A percentile compares a stretch with the other conserved stretches of the same genome.
phyloP scores from a whole-genome alignment of 2,888 invertebrate species.

The Drosophila nr. fundita region DNA sequence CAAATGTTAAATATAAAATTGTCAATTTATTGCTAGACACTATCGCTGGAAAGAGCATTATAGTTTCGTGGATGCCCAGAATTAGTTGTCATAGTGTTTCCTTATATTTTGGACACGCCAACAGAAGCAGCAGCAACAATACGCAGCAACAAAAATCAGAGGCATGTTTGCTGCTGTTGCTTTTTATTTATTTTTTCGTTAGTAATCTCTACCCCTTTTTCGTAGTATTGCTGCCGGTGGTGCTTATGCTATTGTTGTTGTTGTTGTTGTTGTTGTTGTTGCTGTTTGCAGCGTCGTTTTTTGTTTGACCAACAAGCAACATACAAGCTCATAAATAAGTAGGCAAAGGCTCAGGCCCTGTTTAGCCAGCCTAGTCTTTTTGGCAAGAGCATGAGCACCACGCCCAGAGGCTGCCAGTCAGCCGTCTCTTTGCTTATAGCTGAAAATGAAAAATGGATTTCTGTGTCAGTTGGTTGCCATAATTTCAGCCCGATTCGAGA shows the following conservation, averaged over 20 bases:
- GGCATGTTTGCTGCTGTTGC: conserved; percentile 64
- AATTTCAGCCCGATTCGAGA: conserved; percentile 66
- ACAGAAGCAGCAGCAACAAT: conserved; percentile 28
- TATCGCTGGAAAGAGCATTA: conserved; percentile 24
- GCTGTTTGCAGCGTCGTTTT: conserved; percentile 36
- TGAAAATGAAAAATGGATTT: conserved; percentile 80
- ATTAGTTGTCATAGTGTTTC: conserved; percentile 8
- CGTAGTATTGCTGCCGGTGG: conserved; percentile 34
- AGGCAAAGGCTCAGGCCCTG: conserved; percentile 64
- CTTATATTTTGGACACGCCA: conserved; percentile 32
- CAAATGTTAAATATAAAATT: background rate
- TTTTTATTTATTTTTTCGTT: conserved; percentile 74
- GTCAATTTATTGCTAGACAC: background rate
- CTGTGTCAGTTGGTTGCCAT: conserved; percentile 80
- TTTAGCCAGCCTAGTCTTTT: conserved; percentile 20
- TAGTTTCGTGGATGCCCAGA: background rate
- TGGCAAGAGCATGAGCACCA: background rate
- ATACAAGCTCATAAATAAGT: conserved; percentile 78
- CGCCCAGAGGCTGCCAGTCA: conserved; percentile 7
- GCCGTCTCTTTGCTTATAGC: conserved; percentile 55
- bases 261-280: conserved; percentile 33
- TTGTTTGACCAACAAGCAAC: conserved; percentile 75
- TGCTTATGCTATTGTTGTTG: conserved; percentile 23
- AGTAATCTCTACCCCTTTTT: conserved; percentile 74
- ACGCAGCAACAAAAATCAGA: conserved; percentile 55